Conservation (phyloP, 2,113 vertebrate species). For the Halichoerus grypus region DNA sequence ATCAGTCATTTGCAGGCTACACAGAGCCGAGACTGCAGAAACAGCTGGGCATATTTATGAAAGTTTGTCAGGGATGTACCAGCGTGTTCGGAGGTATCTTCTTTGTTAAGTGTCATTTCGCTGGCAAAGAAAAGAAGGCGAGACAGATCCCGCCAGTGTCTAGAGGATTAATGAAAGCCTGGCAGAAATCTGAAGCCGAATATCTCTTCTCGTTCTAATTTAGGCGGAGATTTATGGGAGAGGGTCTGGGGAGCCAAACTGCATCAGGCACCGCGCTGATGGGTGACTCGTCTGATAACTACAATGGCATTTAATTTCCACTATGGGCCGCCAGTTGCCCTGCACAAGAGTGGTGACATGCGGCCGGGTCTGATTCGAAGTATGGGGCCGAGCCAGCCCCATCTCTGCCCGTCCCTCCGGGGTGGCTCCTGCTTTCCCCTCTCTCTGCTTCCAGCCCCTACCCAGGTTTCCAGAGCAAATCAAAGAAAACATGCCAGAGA, state of each 20-base stretch:
- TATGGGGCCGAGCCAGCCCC: accelerated
- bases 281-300: not conserved
- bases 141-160: conserved; percentile 62
- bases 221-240: conserved; percentile 67
- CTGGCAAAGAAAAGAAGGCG: conserved; percentile 69
- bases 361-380: not conserved
- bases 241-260: conserved; percentile 51
- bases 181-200: conserved; percentile 65
- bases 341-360: not conserved
- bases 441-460: not conserved
- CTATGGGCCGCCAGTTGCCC: not conserved
- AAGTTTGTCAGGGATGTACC: conserved; percentile 73
- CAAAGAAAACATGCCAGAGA: not conserved
- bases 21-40: not conserved
- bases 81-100: conserved; percentile 39
- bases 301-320: not conserved
- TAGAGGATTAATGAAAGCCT: conserved; percentile 78
- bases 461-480: not conserved
- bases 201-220: not conserved
- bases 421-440: not conserved
- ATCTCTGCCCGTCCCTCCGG: not conserved
- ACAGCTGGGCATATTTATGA: conserved; percentile 76
- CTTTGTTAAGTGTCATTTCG: conserved; percentile 71
- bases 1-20: conserved; percentile 67
- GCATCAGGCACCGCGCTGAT: not conserved